Conservation (phyloP, 1,140 invertebrate genomes). For the Telenomus remus region DNA sequence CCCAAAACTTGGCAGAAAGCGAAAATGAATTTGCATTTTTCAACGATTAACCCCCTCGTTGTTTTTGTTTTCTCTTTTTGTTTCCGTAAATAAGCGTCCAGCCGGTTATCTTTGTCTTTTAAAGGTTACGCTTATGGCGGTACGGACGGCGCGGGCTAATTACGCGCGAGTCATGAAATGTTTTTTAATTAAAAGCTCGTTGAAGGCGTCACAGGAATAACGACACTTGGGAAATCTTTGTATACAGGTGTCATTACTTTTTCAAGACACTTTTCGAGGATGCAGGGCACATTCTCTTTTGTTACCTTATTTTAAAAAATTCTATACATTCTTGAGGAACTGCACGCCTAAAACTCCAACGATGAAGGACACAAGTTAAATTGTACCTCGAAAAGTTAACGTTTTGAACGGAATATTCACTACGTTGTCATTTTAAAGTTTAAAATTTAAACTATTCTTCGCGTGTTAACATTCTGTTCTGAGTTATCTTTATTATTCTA, state of each 20-base stretch:
- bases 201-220: conserved; percentile 30
- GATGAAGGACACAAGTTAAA: conserved; percentile 26
- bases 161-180: conserved; percentile 28
- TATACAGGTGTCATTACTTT: conserved; percentile 49
- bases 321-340: conserved; percentile 57
- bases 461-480: too few relatives aligned
- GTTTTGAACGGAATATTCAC: too few relatives aligned
- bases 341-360: conserved; percentile 31
- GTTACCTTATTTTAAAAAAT: conserved; percentile 53
- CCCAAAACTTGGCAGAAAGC: too few relatives aligned
- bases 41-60: too few relatives aligned
- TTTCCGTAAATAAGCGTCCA: too few relatives aligned
- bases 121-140: too few relatives aligned
- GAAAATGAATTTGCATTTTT: conserved; percentile 45
- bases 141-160: too few relatives aligned
- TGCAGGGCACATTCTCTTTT: conserved; percentile 52
- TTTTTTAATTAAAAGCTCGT: conserved; percentile 52
- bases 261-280: conserved; percentile 43
- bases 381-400: conserved; percentile 32
- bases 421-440: too few relatives aligned
- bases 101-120: too few relatives aligned
- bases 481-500: too few relatives aligned
- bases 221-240: conserved; percentile 55
- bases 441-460: too few relatives aligned
- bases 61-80: too few relatives aligned